Percentiles rank a stretch among this genome's conserved stretches.
These are phyloP conservation scores for Anhinga anhinga DNA, from an alignment of 2,113 vertebrate genomes.

Conservation along the genomic window DNA sequence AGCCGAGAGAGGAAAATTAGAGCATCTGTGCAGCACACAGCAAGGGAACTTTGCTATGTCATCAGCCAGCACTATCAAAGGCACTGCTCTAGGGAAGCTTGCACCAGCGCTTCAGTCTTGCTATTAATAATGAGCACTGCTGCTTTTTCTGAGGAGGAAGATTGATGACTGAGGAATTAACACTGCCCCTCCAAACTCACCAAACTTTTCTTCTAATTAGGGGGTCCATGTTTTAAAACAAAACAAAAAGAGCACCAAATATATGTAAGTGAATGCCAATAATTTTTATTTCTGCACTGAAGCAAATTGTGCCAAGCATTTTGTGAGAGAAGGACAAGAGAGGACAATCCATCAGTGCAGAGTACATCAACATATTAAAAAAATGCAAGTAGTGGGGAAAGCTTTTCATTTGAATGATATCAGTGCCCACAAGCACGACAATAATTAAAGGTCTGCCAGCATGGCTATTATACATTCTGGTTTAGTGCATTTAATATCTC, in stretches of 20 bases:
- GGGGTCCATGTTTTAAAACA: background rate
- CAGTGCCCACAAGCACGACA: slow-evolving; percentile 59
- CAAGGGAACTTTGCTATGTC: background rate
- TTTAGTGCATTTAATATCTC: slow-evolving; percentile 72
- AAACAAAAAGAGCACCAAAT: background rate
- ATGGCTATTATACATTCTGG: slow-evolving; percentile 61
- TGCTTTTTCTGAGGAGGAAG: background rate
- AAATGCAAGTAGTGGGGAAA: slow-evolving; percentile 47
- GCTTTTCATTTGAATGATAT: slow-evolving; percentile 71
- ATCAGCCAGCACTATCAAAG: background rate
- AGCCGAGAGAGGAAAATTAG: background rate
- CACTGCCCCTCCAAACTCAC: background rate
- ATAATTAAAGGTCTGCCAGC: slow-evolving; percentile 72
- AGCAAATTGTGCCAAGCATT: slow-evolving; percentile 27
- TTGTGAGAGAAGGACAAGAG: slow-evolving; percentile 55
- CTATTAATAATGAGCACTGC: background rate
- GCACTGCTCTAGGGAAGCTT: background rate
- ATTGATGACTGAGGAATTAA: background rate
- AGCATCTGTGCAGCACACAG: background rate
- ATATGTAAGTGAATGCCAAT: background rate
- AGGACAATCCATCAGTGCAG: slow-evolving; percentile 55
- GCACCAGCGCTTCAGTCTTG: background rate
- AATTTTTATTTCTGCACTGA: slow-evolving; percentile 23
- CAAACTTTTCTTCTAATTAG: background rate
- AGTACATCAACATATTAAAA: slow-evolving; percentile 56